Evolutionary conservation across 2,888 invertebrate genomes (phyloP).

Genomic region (Girardia tigrina): DNA sequence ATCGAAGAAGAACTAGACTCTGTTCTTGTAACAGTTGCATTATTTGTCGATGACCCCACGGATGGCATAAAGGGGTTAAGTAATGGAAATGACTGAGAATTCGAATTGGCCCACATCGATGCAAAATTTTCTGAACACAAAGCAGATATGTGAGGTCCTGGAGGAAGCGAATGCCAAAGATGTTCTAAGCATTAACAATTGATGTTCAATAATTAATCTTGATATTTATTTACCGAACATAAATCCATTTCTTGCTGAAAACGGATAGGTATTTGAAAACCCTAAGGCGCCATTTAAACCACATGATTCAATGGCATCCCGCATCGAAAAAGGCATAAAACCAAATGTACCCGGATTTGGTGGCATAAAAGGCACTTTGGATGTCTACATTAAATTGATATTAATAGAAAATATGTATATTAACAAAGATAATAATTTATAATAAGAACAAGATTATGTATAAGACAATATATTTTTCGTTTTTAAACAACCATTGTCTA

Average conservation of each 20-base stretch:
- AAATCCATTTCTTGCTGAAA: constrained; percentile 10
- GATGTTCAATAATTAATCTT: not conserved
- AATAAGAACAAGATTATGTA: too few species aligned
- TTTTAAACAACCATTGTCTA: too few species aligned
- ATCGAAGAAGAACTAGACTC: not conserved
- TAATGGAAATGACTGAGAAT: constrained; percentile 23
- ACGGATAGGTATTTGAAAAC: constrained; percentile 5
- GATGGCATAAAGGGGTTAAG: constrained; percentile 10
- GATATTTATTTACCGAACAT: constrained; percentile 8
- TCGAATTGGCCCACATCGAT: constrained; percentile 12
- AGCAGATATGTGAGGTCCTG: constrained; percentile 20
- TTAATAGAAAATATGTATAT: too few species aligned
- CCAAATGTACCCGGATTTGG: constrained; percentile 19
- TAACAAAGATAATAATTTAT: too few species aligned
- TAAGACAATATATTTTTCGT: too few species aligned
- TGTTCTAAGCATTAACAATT: not conserved
- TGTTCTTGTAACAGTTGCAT: not conserved
- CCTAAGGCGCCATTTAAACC: not conserved
- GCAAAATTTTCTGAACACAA: constrained; percentile 15
- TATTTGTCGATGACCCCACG: not conserved
- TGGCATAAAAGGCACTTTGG: constrained; percentile 20
- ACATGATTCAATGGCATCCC: constrained; percentile 1
- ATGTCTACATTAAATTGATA: too few species aligned
- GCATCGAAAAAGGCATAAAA: constrained; percentile 20
- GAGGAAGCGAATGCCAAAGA: constrained; percentile 17